Conservation (phyloP, 2,888 invertebrate species). For the Drosophila macrothrix region DNA sequence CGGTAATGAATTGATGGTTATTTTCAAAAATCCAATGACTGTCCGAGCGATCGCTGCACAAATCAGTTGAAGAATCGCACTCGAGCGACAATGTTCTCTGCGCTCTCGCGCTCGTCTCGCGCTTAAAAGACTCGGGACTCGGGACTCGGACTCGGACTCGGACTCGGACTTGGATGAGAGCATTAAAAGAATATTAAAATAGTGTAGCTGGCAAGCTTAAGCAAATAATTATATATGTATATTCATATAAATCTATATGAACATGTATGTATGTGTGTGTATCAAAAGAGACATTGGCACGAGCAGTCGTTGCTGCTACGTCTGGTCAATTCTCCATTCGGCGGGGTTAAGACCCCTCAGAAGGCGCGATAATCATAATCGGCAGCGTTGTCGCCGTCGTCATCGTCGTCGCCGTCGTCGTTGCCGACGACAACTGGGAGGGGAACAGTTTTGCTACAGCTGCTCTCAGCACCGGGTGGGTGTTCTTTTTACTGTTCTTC, state of each 20-base stretch:
- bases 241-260: constrained; percentile 15
- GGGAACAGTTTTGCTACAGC: constrained; percentile 24
- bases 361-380: constrained; percentile 83
- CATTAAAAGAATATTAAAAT: constrained; percentile 10
- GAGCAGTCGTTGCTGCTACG: constrained; percentile 51
- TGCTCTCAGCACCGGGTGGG: constrained; percentile 14
- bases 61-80: constrained; percentile 84
- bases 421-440: constrained; percentile 26
- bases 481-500: background rate
- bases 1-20: constrained; percentile 78
- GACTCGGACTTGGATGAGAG: constrained; percentile 8
- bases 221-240: constrained; percentile 1
- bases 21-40: constrained; percentile 85
- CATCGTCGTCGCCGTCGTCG: constrained; percentile 22
- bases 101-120: constrained; percentile 36
- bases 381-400: constrained; percentile 34
- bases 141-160: background rate
- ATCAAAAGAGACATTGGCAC: constrained; percentile 33
- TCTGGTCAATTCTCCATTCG: constrained; percentile 52
- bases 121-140: constrained; percentile 10
- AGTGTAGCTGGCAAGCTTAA: constrained; percentile 22
- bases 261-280: constrained; percentile 24
- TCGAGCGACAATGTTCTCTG: constrained; percentile 80
- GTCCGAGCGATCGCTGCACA: constrained; percentile 82
- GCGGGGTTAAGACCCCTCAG: constrained; percentile 82